Conservation (phyloP, 1,140 invertebrate species). For the Subanguina moxae region DNA sequence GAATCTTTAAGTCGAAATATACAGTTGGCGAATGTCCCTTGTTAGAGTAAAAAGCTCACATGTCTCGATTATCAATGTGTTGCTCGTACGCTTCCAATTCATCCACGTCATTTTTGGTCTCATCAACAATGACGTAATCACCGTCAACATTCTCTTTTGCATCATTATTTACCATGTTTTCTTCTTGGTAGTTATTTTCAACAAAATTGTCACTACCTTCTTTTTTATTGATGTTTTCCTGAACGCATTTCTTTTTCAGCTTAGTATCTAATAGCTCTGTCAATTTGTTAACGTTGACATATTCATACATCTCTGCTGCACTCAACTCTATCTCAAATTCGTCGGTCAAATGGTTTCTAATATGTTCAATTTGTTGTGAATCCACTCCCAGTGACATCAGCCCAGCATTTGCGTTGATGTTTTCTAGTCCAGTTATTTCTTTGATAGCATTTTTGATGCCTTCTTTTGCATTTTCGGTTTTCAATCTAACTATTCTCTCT, state of each 20-base stretch:
- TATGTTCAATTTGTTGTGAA: constrained; percentile 34
- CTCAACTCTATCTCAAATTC: constrained; percentile 21
- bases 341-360: neutral
- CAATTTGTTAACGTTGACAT: constrained; percentile 28
- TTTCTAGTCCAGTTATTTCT: constrained; percentile 19
- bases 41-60: too few species aligned
- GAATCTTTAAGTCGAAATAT: too few species aligned
- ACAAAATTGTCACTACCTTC: neutral
- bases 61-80: too few species aligned
- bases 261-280: neutral
- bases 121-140: too few species aligned
- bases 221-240: neutral
- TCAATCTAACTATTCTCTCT: neutral
- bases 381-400: constrained; percentile 35
- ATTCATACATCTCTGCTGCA: constrained; percentile 30
- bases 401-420: constrained; percentile 8
- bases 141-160: too few species aligned
- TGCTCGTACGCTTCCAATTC: too few species aligned
- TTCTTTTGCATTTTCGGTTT: neutral
- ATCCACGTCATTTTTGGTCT: too few species aligned
- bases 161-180: too few species aligned
- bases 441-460: neutral
- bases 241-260: neutral
- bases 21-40: too few species aligned
- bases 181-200: too few species aligned